phyloP scores from a whole-genome alignment of 2,888 invertebrate genomes.

The Beris chalybata region DNA sequence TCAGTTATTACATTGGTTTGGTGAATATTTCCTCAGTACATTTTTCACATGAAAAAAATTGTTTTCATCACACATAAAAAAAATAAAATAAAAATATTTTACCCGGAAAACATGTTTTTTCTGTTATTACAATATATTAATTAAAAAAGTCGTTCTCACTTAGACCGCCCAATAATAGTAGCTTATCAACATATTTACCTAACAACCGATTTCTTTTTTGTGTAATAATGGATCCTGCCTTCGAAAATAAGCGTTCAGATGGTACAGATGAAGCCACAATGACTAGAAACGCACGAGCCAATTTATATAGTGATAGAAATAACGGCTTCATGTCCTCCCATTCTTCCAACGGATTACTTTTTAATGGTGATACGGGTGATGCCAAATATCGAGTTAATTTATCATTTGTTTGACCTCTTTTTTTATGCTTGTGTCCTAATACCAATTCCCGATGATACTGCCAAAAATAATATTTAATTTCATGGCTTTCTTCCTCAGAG shows the following conservation, averaged over 20 bases:
- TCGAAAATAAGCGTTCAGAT: slow-evolving; percentile 47
- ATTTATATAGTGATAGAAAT: neutral
- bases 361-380: neutral
- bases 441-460: too few relatives aligned
- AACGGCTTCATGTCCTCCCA: neutral
- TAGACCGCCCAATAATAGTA: slow-evolving; percentile 22
- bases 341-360: neutral
- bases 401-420: neutral
- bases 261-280: neutral
- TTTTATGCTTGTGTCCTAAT: too few relatives aligned
- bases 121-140: too few relatives aligned
- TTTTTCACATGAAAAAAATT: too few relatives aligned
- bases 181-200: slow-evolving; percentile 28
- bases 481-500: too few relatives aligned
- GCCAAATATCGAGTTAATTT: neutral
- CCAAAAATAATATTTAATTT: too few relatives aligned
- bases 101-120: too few relatives aligned
- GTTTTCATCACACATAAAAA: too few relatives aligned
- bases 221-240: slow-evolving; percentile 46
- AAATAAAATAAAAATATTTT: too few relatives aligned
- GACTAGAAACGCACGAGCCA: neutral
- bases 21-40: too few relatives aligned
- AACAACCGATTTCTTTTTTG: slow-evolving; percentile 45
- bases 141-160: too few relatives aligned
- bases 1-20: too few relatives aligned